Conservation (phyloP, 2,113 vertebrate species). For the Eublepharis macularius region DNA sequence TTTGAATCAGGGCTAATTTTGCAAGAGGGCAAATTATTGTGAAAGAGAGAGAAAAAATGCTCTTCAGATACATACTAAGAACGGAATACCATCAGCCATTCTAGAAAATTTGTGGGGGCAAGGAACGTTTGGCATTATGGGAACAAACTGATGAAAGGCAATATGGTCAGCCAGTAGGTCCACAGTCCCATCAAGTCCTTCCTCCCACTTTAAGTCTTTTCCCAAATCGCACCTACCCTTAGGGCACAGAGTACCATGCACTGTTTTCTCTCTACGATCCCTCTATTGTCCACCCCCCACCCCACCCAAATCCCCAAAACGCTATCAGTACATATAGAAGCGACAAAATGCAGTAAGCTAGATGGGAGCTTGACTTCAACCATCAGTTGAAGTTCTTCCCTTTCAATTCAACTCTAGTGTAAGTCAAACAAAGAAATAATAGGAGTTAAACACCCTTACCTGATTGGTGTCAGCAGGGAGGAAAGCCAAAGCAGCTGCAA, state of each 20-base stretch:
- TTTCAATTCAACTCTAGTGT: accelerated
- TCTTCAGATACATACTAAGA: background rate
- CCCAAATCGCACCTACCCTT: background rate
- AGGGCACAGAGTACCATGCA: background rate
- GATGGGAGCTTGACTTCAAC: accelerated
- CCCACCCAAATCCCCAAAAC: background rate
- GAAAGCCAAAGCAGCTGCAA: constrained; percentile 90
- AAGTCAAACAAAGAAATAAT: background rate
- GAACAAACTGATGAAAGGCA: background rate
- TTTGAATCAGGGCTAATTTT: no score
- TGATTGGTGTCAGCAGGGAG: constrained; percentile 86
- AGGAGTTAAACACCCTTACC: constrained; percentile 62
- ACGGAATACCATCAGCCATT: background rate
- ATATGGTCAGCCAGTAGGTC: accelerated
- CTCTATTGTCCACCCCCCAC: background rate
- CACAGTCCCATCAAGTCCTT: background rate
- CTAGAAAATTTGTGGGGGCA: background rate
- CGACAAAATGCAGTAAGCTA: background rate
- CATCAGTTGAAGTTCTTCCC: background rate
- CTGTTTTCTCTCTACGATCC: background rate
- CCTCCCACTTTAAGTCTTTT: background rate
- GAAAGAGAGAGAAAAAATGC: background rate
- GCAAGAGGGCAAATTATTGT: background rate
- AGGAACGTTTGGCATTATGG: background rate
- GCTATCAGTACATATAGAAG: background rate